phyloP scores from a whole-genome alignment of 2,888 invertebrate genomes.

The Lacanobia oleracea region DNA sequence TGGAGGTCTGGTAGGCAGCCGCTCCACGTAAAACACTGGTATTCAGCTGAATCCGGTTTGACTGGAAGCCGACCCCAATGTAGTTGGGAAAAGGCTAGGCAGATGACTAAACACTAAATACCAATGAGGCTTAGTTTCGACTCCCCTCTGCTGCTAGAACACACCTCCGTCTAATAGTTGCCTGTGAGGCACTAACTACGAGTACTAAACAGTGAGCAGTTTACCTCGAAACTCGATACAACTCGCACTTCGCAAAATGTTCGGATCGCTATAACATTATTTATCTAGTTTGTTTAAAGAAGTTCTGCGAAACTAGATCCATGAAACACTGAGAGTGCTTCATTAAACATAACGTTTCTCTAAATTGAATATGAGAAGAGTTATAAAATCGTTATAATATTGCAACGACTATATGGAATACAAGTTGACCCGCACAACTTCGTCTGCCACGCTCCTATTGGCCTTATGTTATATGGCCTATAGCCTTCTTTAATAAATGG shows the following conservation, averaged over 20 bases:
- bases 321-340: neutral
- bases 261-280: neutral
- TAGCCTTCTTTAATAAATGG: too few relatives aligned
- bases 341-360: conserved; percentile 12
- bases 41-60: too few relatives aligned
- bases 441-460: too few relatives aligned
- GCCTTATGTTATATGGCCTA: too few relatives aligned
- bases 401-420: too few relatives aligned
- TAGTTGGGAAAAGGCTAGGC: too few relatives aligned
- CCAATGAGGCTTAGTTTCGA: neutral
- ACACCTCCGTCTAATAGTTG: neutral
- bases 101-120: too few relatives aligned
- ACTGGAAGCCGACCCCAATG: too few relatives aligned
- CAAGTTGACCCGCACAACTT: too few relatives aligned
- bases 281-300: neutral
- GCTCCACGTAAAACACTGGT: too few relatives aligned
- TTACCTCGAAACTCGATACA: neutral
- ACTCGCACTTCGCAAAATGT: neutral
- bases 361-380: neutral
- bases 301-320: neutral
- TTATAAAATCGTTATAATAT: too few relatives aligned
- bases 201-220: neutral
- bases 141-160: neutral
- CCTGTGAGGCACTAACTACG: neutral
- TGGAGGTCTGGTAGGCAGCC: too few relatives aligned